Evolutionary conservation across 2,888 invertebrate species (phyloP).

Genomic region (Yponomeuta evonymella): DNA sequence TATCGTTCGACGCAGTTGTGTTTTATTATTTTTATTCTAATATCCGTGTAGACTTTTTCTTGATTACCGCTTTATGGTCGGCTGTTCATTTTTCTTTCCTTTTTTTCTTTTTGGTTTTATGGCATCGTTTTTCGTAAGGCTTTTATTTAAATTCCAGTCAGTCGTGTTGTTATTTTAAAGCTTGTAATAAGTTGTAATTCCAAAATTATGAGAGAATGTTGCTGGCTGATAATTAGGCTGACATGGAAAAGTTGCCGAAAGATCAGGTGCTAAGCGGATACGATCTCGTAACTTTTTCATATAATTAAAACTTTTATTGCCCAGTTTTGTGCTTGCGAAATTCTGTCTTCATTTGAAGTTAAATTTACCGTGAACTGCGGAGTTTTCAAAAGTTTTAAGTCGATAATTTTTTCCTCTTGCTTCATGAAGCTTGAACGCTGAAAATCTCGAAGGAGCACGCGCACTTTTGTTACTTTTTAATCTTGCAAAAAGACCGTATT

Average conservation of each 20-base stretch:
- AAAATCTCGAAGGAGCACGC: too few relatives aligned
- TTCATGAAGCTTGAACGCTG: too few relatives aligned
- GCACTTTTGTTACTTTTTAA: too few relatives aligned
- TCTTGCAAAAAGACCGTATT: too few relatives aligned
- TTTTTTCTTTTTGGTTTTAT: neutral
- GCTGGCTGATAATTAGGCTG: neutral
- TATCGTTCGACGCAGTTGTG: conserved; percentile 7
- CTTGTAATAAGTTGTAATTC: too few relatives aligned
- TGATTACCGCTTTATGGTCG: neutral
- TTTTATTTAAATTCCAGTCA: neutral
- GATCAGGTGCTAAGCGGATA: neutral
- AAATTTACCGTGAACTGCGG: neutral
- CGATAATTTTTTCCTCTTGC: too few relatives aligned
- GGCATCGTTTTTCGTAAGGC: neutral
- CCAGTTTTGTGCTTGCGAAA: neutral
- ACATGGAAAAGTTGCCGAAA: neutral
- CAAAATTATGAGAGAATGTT: neutral
- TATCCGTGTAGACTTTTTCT: neutral
- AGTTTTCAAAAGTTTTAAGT: neutral
- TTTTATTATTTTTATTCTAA: conserved; percentile 9
- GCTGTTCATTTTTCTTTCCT: neutral
- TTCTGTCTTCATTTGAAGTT: neutral
- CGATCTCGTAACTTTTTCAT: neutral
- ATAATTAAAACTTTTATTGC: conserved; percentile 1
- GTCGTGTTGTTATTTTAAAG: neutral